phyloP scores from a whole-genome alignment of 2,888 invertebrate species.

The Venusia cambrica region DNA sequence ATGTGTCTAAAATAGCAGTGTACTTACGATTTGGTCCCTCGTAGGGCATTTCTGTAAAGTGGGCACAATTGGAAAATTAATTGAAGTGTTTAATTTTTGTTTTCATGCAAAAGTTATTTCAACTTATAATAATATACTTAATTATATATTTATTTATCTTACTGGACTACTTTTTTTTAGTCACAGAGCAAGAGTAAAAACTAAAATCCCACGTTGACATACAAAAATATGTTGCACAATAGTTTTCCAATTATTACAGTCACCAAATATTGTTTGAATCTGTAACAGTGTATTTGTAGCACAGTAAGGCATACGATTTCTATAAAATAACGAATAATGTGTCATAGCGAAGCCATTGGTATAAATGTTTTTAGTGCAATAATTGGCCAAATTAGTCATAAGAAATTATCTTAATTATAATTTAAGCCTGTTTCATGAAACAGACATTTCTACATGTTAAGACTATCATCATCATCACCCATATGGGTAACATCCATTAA shows the following conservation, averaged over 20 bases:
- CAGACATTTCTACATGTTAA: too few relatives aligned
- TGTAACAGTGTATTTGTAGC: conserved; percentile 7
- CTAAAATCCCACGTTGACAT: not conserved
- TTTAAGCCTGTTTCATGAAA: too few relatives aligned
- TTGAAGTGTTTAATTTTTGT: conserved; percentile 14
- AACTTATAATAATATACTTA: conserved; percentile 2
- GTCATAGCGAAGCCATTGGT: conserved; percentile 32
- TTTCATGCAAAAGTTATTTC: conserved; percentile 10
- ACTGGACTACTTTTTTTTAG: conserved; percentile 13
- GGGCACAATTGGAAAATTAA: too few relatives aligned
- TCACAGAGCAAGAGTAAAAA: conserved; percentile 4
- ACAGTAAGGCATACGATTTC: conserved; percentile 2
- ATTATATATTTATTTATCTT: conserved; percentile 1
- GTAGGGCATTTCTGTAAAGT: too few relatives aligned
- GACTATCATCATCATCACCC: too few relatives aligned
- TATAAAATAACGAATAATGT: conserved; percentile 15
- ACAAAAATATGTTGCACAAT: conserved; percentile 5
- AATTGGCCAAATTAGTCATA: conserved; percentile 56
- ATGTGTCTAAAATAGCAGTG: too few relatives aligned
- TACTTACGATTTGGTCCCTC: too few relatives aligned
- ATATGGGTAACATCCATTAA: too few relatives aligned
- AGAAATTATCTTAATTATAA: conserved; percentile 17
- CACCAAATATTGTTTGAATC: too few relatives aligned
- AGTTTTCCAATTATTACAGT: not conserved
- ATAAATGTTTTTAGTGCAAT: conserved; percentile 52